Conservation (phyloP, 2,888 invertebrate species). For the Brachypalpus laphriformis region DNA sequence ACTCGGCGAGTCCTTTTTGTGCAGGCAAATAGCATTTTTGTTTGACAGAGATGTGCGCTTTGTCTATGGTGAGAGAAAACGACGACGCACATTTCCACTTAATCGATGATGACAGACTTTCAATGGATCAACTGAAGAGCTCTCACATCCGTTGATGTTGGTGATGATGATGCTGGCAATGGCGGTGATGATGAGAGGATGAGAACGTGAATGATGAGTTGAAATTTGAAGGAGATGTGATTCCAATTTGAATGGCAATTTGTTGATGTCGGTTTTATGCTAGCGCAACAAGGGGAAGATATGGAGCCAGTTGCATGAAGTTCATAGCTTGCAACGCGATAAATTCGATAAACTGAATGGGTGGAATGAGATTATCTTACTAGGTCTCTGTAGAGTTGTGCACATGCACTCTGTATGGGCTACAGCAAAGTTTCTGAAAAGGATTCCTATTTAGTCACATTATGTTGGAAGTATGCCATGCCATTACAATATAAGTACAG, state of each 20-base stretch:
- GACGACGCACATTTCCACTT: slow-evolving; percentile 64
- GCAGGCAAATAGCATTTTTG: slow-evolving; percentile 57
- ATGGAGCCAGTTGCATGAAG: too few species aligned
- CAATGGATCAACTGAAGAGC: slow-evolving; percentile 57
- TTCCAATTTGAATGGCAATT: slow-evolving; percentile 67
- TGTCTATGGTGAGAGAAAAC: slow-evolving; percentile 35
- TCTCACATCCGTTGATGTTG: slow-evolving; percentile 58
- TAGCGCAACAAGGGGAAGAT: slow-evolving; percentile 1
- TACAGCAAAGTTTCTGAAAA: too few species aligned
- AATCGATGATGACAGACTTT: slow-evolving; percentile 70
- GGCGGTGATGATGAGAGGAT: slow-evolving; percentile 24
- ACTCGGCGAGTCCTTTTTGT: slow-evolving; percentile 41
- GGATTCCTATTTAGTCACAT: too few species aligned
- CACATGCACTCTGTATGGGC: too few species aligned
- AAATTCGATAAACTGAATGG: too few species aligned
- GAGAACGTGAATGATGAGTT: slow-evolving; percentile 46
- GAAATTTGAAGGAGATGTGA: slow-evolving; percentile 54
- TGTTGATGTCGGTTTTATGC: slow-evolving; percentile 57
- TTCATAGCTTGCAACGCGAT: too few species aligned
- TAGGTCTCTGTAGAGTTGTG: too few species aligned
- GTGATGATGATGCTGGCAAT: slow-evolving; percentile 22
- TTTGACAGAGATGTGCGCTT: slow-evolving; percentile 23
- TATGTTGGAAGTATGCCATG: too few species aligned
- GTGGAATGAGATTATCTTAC: too few species aligned
- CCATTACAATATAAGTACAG: too few species aligned